These are phyloP conservation scores for Drosophila trichaetosa DNA, from an alignment of 2,888 invertebrate species.

Conservation along the genomic window DNA sequence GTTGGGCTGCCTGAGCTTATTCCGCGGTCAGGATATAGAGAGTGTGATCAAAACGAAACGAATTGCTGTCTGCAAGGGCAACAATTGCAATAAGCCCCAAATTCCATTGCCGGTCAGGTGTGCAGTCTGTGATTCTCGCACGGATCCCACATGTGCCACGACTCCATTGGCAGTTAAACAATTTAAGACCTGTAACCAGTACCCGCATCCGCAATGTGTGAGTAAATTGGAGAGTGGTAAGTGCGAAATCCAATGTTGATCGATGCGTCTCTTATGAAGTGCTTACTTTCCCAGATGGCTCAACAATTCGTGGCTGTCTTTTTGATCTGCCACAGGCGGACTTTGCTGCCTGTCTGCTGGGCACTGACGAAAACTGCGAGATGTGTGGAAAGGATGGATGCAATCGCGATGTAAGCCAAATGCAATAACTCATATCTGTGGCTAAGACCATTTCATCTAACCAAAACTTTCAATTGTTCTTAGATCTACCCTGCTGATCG, in stretches of 20 bases:
- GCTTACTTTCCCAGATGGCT: slow-evolving; percentile 62
- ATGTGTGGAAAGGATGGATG: slow-evolving; percentile 74
- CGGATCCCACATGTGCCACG: slow-evolving; percentile 72
- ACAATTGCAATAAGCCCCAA: slow-evolving; percentile 72
- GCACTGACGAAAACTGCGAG: slow-evolving; percentile 68
- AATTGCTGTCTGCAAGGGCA: slow-evolving; percentile 74
- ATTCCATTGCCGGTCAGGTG: slow-evolving; percentile 62
- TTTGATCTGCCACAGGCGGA: slow-evolving; percentile 61
- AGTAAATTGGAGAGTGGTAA: slow-evolving; percentile 63
- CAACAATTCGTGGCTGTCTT: slow-evolving; percentile 79
- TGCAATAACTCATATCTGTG: accelerated
- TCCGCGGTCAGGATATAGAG: slow-evolving; percentile 72
- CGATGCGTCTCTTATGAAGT: neutral
- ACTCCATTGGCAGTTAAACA: slow-evolving; percentile 59
- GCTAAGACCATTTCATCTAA: neutral
- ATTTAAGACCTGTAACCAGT: slow-evolving; percentile 61
- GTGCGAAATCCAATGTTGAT: neutral
- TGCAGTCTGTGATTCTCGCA: slow-evolving; percentile 73
- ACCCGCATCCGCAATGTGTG: slow-evolving; percentile 78
- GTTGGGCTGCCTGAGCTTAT: slow-evolving; percentile 80
- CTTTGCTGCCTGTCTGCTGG: slow-evolving; percentile 76
- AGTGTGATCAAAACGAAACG: slow-evolving; percentile 78
- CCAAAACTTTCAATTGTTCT: accelerated
- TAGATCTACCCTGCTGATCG: slow-evolving; percentile 81
- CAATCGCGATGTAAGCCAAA: slow-evolving; percentile 73